phyloP scores from a whole-genome alignment of 2,888 invertebrate species.

The Cantharis rustica region DNA sequence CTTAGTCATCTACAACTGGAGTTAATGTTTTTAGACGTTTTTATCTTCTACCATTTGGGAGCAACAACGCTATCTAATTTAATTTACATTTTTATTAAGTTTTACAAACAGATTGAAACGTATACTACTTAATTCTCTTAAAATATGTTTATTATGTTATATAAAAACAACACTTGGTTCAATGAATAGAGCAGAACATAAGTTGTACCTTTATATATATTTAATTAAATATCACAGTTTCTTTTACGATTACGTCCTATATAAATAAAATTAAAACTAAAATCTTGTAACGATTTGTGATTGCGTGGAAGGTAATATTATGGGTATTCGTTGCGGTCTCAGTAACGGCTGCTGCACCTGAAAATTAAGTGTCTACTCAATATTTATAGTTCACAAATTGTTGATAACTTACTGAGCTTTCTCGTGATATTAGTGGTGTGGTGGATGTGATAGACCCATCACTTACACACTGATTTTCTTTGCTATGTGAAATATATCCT shows the following conservation, averaged over 20 bases:
- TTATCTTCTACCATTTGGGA: not conserved
- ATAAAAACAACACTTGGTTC: constrained; percentile 2
- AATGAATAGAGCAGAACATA: not conserved
- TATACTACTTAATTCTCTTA: constrained; percentile 1
- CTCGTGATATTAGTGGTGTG: constrained; percentile 18
- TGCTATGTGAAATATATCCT: constrained; percentile 15
- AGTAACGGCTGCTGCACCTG: not conserved
- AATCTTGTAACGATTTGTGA: constrained; percentile 1
- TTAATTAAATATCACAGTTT: constrained; percentile 1
- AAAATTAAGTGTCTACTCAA: not conserved
- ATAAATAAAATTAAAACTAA: not conserved
- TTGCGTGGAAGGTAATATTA: not conserved
- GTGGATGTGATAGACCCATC: constrained; percentile 15
- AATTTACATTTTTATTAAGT: constrained; percentile 4
- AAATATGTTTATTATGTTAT: constrained; percentile 1
- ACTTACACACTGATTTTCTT: constrained; percentile 15
- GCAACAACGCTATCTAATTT: constrained; percentile 3
- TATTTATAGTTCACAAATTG: not conserved
- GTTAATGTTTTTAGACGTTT: not conserved
- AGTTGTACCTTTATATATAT: not conserved
- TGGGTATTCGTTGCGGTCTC: not conserved
- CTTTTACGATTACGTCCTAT: not conserved
- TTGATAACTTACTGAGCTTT: constrained; percentile 17
- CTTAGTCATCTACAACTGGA: not conserved
- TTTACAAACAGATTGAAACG: constrained; percentile 3